These are phyloP conservation scores for Mayetiola destructor DNA, from an alignment of 2,888 invertebrate species.

Conservation along the genomic window DNA sequence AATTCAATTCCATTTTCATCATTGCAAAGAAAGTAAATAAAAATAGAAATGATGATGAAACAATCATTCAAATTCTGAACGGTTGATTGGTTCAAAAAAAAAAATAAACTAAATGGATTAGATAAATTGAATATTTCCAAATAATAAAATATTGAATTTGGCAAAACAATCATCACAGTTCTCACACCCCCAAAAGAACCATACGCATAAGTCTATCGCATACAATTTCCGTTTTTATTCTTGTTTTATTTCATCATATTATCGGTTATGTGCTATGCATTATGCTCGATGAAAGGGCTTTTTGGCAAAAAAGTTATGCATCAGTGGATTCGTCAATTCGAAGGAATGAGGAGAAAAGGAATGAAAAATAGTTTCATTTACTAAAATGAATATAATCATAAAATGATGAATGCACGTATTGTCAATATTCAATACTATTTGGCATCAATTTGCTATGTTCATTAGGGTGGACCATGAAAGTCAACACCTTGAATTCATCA, in stretches of 20 bases:
- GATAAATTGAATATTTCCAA: not conserved
- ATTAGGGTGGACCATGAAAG: not conserved
- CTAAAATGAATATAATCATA: constrained; percentile 8
- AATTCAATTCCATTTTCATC: not conserved
- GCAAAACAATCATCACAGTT: not conserved
- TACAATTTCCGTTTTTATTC: not conserved
- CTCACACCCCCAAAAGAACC: too few relatives aligned
- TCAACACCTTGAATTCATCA: not conserved
- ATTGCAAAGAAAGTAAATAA: constrained; percentile 3
- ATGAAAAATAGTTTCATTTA: not conserved
- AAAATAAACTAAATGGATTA: constrained; percentile 8
- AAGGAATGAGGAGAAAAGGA: too few relatives aligned
- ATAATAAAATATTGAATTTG: constrained; percentile 10
- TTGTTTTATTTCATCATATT: constrained; percentile 8
- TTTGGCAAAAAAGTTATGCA: not conserved
- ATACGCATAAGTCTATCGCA: too few relatives aligned
- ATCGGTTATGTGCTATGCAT: not conserved
- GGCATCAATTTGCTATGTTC: too few relatives aligned
- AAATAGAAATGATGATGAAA: not conserved
- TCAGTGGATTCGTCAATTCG: too few relatives aligned
- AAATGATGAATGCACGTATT: not conserved
- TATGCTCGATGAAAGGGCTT: constrained; percentile 3
- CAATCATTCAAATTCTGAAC: not conserved
- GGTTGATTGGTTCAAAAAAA: not conserved
- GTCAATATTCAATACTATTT: too few relatives aligned